These are phyloP conservation scores for Acanthoscelides obtectus DNA, from an alignment of 2,888 invertebrate genomes.

Conservation along the genomic window DNA sequence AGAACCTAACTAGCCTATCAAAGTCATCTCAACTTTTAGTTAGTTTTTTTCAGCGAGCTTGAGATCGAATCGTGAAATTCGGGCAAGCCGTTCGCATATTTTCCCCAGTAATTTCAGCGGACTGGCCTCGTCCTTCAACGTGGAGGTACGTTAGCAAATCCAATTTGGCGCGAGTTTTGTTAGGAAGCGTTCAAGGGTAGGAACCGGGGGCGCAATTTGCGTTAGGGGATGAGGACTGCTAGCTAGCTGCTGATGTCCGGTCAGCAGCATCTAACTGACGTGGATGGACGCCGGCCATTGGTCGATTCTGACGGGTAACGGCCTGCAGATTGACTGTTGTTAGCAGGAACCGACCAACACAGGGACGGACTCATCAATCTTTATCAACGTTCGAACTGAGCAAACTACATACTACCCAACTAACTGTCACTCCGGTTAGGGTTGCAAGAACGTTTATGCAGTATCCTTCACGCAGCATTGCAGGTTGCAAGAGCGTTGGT, in stretches of 20 bases:
- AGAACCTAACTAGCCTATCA: too few species aligned
- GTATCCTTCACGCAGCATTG: too few species aligned
- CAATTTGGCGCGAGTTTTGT: constrained; percentile 29
- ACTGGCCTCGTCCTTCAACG: not conserved
- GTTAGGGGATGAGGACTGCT: constrained; percentile 20
- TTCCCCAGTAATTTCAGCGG: not conserved
- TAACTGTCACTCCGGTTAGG: too few species aligned
- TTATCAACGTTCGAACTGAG: not conserved
- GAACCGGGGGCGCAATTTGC: constrained; percentile 36
- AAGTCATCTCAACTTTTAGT: too few species aligned
- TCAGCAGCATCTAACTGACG: not conserved
- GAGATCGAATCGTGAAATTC: too few species aligned
- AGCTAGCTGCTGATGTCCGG: constrained; percentile 1
- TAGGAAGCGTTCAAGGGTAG: constrained; percentile 29
- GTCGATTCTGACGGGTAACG: constrained; percentile 25
- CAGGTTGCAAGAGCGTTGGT: too few species aligned
- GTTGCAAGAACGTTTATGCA: too few species aligned
- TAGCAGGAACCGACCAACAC: constrained; percentile 5
- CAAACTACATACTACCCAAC: too few species aligned
- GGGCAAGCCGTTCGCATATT: too few species aligned
- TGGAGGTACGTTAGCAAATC: constrained; percentile 29
- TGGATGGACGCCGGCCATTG: constrained; percentile 2
- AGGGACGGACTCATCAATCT: constrained; percentile 3
- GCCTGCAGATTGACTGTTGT: constrained; percentile 25
- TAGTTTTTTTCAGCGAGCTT: too few species aligned